Conservation (phyloP, 2,113 vertebrate species). For the Balaeniceps rex region DNA sequence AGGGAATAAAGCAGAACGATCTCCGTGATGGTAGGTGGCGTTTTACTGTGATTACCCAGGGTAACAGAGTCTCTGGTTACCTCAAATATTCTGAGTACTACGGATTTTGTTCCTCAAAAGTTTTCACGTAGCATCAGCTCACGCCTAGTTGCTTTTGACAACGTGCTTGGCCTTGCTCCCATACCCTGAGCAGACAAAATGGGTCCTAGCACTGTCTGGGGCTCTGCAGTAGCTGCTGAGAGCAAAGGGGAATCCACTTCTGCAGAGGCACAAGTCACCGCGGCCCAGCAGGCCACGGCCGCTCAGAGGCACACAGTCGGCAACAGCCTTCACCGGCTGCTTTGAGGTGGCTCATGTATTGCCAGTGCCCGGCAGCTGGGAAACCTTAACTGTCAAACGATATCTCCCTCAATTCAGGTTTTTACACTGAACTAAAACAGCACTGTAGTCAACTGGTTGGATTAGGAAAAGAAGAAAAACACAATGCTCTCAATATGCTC, state of each 20-base stretch:
- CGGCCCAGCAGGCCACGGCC: neutral
- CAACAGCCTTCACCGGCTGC: neutral
- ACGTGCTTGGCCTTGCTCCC: neutral
- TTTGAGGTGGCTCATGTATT: neutral
- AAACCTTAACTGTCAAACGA: neutral
- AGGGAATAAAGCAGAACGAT: neutral
- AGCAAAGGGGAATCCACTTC: neutral
- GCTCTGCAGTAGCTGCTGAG: neutral
- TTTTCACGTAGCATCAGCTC: neutral
- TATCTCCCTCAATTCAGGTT: accelerated
- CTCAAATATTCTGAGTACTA: neutral
- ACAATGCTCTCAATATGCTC: neutral
- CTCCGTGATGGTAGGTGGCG: neutral
- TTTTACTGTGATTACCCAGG: neutral
- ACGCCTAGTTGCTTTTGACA: neutral
- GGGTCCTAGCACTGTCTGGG: neutral
- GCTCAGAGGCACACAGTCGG: accelerated
- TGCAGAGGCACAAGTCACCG: neutral
- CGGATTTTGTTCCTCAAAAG: neutral
- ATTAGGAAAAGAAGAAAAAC: neutral
- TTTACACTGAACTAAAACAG: neutral
- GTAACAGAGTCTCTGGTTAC: neutral
- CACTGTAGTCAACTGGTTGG: neutral
- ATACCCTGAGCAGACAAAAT: neutral
- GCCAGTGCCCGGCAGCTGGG: accelerated